Evolutionary conservation across 2,113 vertebrate species (phyloP).

Genomic region (Probosciger aterrimus): DNA sequence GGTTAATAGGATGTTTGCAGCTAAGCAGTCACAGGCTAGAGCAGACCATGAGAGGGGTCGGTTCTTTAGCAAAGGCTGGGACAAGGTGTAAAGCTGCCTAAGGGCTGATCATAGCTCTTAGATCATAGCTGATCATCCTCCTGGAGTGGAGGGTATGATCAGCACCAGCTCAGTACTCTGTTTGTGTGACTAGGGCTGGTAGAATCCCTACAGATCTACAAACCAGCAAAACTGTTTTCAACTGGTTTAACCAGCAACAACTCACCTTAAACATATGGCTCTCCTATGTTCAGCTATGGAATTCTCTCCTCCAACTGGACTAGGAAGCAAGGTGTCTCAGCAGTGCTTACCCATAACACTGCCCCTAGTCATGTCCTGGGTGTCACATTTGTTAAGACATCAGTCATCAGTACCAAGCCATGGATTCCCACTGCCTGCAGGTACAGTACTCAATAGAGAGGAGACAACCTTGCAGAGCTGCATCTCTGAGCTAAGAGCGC

Average conservation of each 20-base stretch:
- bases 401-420: not conserved
- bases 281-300: fast-evolving
- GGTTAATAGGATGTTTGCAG: no score
- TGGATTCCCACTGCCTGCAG: not conserved
- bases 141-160: not conserved
- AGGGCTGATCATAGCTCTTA: not conserved
- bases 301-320: not conserved
- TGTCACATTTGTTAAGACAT: no score
- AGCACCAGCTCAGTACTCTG: not conserved
- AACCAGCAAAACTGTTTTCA: not conserved
- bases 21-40: fast-evolving
- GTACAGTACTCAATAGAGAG: fast-evolving
- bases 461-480: not conserved
- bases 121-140: not conserved
- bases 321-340: not conserved
- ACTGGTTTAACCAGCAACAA: not conserved
- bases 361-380: not conserved
- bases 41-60: not conserved
- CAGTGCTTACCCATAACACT: not conserved
- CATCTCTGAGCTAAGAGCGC: not conserved
- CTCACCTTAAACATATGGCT: not conserved
- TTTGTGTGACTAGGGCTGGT: no score
- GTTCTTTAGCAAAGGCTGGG: not conserved
- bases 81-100: not conserved
- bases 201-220: not conserved